Evolutionary conservation across 37 sponge, comb jelly and placozoan species (phyloP).

Genomic region (Chondrosia reniformis): DNA sequence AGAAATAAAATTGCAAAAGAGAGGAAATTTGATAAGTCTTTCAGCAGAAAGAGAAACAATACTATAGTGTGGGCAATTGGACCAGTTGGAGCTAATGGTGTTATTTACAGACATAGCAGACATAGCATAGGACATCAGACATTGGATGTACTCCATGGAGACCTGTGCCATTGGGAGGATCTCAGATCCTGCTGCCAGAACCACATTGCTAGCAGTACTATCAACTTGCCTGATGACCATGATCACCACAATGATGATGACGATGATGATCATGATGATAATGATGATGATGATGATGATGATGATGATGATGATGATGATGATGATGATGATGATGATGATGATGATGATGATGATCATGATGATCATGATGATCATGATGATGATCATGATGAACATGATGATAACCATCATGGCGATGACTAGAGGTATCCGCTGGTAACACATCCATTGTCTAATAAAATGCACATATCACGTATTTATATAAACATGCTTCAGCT

Average conservation of each 20-base stretch:
- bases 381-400: too few relatives aligned
- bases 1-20: not conserved
- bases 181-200: not conserved
- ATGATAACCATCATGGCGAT: too few relatives aligned
- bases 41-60: not conserved
- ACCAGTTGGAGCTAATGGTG: not conserved
- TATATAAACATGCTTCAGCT: too few relatives aligned
- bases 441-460: too few relatives aligned
- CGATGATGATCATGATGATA: too few relatives aligned
- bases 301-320: constrained; percentile 1
- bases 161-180: not conserved
- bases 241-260: too few relatives aligned
- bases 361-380: too few relatives aligned
- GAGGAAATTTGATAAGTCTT: not conserved
- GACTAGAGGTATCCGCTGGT: too few relatives aligned
- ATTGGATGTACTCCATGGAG: not conserved
- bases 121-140: not conserved
- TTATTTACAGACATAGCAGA: not conserved
- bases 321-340: not conserved
- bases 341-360: constrained; percentile 1
- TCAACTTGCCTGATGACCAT: too few relatives aligned
- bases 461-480: too few relatives aligned
- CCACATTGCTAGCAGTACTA: not conserved
- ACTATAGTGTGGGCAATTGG: constrained; percentile 5
- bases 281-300: constrained; percentile 1